Evolutionary conservation across 2,888 invertebrate genomes (phyloP), one percentile per base, ranked within the genome.

Genomic region (Epistrophella euchroma): DNA sequence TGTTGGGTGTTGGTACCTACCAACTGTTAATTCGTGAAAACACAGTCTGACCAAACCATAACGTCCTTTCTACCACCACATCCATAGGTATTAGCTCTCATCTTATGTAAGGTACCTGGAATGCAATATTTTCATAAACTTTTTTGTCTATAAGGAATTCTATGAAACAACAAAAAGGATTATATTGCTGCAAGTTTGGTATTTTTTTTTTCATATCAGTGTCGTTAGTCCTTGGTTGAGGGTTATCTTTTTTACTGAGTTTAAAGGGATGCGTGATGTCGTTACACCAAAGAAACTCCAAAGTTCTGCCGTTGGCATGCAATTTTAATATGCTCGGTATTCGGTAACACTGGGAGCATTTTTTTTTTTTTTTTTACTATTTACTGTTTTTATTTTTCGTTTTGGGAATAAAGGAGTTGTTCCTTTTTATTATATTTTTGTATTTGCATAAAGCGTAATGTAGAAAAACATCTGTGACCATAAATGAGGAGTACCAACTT

Each of bases 1-100:
- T 19, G 19, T 19, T 10, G 28, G 68, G 35, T 37, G n/a, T n/a
- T n/a, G n/a, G n/a, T n/a, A n/a, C n/a, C n/a, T n/a, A n/a, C n/a
- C 32, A 19, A 13, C 40, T 62, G 28, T 45, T 81, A 66, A 72
- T 66, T 77, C 47, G 45, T 56, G 19, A 11, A 25, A 66, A 58
- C 62, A 77, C 32, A 37, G 40, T 52, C 56, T 72, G 82, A 82
- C 76, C 81, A 76, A 62, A 77, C 25, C 55, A 64, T 47, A 22
- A 40, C 6, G 22, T 55, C 32, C 60, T 15, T 50, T 47, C 19
- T 47, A 15, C 4, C 22, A 22, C 0, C 5, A n/a, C n/a, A n/a
- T 43, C 0, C n/a, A 28, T 1, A 37, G 25, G 11, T 64, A 40
- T 9, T n/a, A 15, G 4, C 7, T 22, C 10, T 13, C 7, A 9